These are phyloP conservation scores for Hyperoplus immaculatus DNA, from an alignment of 2,797 vertebrate species.

Conservation along the genomic window DNA sequence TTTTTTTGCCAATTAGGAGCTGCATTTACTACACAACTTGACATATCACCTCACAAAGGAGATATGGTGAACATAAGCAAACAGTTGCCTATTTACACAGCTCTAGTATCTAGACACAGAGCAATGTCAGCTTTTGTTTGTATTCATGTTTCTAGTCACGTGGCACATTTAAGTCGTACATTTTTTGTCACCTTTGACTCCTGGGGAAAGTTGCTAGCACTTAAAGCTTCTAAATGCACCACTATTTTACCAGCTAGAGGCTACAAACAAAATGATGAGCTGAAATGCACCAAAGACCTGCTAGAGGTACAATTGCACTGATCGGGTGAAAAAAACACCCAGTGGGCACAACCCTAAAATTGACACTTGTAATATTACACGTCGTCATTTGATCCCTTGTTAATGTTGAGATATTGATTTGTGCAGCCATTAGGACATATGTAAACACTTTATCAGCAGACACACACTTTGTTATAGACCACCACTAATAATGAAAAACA, in stretches of 20 bases:
- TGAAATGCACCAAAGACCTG: background rate
- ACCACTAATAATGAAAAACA: conserved; percentile 2
- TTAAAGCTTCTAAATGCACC: background rate
- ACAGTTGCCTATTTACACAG: background rate
- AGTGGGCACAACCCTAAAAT: background rate
- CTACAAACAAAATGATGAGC: too few relatives aligned
- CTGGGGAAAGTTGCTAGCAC: too few relatives aligned
- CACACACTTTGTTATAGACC: background rate
- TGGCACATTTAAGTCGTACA: background rate
- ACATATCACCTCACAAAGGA: too few relatives aligned
- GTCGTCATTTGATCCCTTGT: background rate
- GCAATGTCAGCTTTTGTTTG: too few relatives aligned
- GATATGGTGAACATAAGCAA: too few relatives aligned
- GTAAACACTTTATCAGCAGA: background rate
- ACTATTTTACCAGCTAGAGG: too few relatives aligned
- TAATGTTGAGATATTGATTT: background rate
- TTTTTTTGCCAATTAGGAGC: too few relatives aligned
- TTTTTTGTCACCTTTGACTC: background rate
- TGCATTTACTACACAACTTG: too few relatives aligned
- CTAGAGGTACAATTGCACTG: too few relatives aligned
- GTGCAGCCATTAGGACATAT: background rate
- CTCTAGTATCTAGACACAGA: too few relatives aligned
- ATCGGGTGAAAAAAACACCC: background rate
- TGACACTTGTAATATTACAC: background rate
- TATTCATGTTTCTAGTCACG: background rate